Percentiles rank a stretch among this genome's conserved stretches.
Conservation (phyloP, 2,888 invertebrate species). For the Drosophila meridionalis region DNA sequence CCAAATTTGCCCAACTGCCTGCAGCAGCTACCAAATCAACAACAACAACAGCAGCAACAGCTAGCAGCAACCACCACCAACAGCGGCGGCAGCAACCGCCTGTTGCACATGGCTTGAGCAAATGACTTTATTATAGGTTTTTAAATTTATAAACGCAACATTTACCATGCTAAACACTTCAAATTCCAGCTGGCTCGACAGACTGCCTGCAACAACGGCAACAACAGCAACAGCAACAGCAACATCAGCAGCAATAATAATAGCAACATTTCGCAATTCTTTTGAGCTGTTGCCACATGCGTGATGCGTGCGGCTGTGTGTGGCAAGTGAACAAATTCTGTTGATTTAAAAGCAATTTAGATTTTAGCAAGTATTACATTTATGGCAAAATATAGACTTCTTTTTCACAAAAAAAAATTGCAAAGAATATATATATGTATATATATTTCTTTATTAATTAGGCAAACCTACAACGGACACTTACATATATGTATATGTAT, state of each 20-base stretch:
- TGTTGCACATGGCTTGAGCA: constrained; percentile 63
- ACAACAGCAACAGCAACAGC: constrained; percentile 15
- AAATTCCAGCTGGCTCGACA: constrained; percentile 58
- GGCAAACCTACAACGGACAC: too few species aligned
- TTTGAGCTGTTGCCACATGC: constrained; percentile 14
- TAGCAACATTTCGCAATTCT: constrained; percentile 35
- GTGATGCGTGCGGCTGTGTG: constrained; percentile 11
- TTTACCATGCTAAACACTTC: constrained; percentile 71
- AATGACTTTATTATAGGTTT: constrained; percentile 79
- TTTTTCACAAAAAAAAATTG: too few species aligned
- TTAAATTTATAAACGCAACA: constrained; percentile 79
- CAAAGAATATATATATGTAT: background rate
- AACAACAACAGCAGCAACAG: constrained; percentile 2
- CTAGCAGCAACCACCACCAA: constrained; percentile 6
- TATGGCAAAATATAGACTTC: too few species aligned
- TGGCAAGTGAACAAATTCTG: constrained; percentile 1
- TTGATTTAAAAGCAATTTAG: background rate
- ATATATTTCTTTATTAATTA: background rate
- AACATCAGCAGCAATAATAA: constrained; percentile 11
- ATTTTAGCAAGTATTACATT: background rate
- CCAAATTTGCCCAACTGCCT: constrained; percentile 28
- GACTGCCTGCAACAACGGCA: constrained; percentile 21
- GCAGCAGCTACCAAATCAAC: constrained; percentile 28
- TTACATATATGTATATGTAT: too few species aligned
- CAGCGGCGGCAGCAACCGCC: constrained; percentile 10